Base-by-base conservation (phyloP, 2,888 invertebrate genomes). In the Papilio protenor region DNA sequence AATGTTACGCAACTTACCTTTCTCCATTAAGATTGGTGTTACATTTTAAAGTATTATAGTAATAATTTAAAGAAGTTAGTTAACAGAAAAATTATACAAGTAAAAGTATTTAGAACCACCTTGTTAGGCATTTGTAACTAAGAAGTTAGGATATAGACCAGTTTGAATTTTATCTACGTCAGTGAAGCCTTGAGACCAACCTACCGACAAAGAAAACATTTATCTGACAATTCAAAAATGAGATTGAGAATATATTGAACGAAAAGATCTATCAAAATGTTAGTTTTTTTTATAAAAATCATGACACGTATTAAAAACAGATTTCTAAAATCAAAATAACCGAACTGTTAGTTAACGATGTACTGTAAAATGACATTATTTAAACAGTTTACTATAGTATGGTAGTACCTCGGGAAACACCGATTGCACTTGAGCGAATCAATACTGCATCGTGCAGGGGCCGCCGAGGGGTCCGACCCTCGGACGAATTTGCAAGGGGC, bases 401-500 rank as follows among this genome's bases (percentile, higher is more conserved):
- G 70, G 40, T 52, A 52, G 70, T 59, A 75, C n/a, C 64, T 81
- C 66, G 59, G 83, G 81, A 81, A 80, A 75, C 57, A 40, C 45
- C 72, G 45, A 78, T 61, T 75, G 75, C 72, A 75, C 55, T 74
- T 80, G 79, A 80, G 80, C 82, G 81, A 90, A 94, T 94, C 94
- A 91, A 94, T 93, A 94, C 91, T 93, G 93, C 92, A 93, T 85
- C 89, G 73, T 88, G 89, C 88, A 89, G 81, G 79, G 77, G 70
- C 78, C 75, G 74, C 64, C 23, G 73, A 77, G 84, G 87, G 87
- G 87, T 86, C 82, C 80, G 83, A 92, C 94, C 94, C 93, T 87
- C 84, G 79, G 82, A 85, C 86, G 84, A 90, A 90, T 90, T 90
- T 83, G 86, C 87, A 81, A 84, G 84, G 85, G 82, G 86, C 84